phyloP scores from a whole-genome alignment of 2,113 vertebrate species.

The Oncorhynchus clarkii region DNA sequence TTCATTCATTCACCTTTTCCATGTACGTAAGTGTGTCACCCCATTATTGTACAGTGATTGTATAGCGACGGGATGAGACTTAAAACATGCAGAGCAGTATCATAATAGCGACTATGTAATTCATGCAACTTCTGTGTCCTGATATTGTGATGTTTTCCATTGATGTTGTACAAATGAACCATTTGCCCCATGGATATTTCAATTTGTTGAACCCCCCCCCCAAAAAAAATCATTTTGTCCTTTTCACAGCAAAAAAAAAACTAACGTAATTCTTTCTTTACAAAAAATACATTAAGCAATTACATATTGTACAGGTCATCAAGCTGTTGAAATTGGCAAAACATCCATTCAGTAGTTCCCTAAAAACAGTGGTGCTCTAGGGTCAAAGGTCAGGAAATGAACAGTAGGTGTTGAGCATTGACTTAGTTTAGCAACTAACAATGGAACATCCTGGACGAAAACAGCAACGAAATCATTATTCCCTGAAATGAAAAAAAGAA shows the following conservation, averaged over 20 bases:
- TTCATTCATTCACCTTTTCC: slow-evolving; percentile 54
- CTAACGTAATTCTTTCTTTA: slow-evolving; percentile 36
- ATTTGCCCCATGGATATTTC: slow-evolving; percentile 25
- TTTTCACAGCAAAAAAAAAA: slow-evolving; percentile 31
- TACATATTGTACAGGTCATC: slow-evolving; percentile 55
- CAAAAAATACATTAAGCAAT: slow-evolving; percentile 58
- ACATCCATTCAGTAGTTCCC: slow-evolving; percentile 28
- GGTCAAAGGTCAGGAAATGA: slow-evolving; percentile 27
- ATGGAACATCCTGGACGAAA: background rate
- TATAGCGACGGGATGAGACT: slow-evolving; percentile 54
- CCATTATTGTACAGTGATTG: slow-evolving; percentile 57
- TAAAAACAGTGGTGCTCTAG: slow-evolving; percentile 51
- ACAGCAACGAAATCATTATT: background rate
- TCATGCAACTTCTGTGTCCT: slow-evolving; percentile 63
- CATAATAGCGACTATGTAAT: slow-evolving; percentile 49
- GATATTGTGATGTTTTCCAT: slow-evolving; percentile 22
- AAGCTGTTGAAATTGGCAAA: slow-evolving; percentile 41
- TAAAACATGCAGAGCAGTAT: slow-evolving; percentile 66
- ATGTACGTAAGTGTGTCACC: slow-evolving; percentile 47
- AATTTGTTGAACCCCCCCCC: slow-evolving; percentile 39
- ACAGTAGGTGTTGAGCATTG: slow-evolving; percentile 1
- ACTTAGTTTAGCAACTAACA: background rate
- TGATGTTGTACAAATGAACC: slow-evolving; percentile 27
- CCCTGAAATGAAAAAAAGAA: background rate
- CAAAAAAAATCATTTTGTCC: slow-evolving; percentile 29